A percentile compares a stretch with the other conserved stretches of the same genome.
These are phyloP conservation scores for Dryoscopus gambensis DNA, from an alignment of 2,113 vertebrate species.

Conservation along the genomic window DNA sequence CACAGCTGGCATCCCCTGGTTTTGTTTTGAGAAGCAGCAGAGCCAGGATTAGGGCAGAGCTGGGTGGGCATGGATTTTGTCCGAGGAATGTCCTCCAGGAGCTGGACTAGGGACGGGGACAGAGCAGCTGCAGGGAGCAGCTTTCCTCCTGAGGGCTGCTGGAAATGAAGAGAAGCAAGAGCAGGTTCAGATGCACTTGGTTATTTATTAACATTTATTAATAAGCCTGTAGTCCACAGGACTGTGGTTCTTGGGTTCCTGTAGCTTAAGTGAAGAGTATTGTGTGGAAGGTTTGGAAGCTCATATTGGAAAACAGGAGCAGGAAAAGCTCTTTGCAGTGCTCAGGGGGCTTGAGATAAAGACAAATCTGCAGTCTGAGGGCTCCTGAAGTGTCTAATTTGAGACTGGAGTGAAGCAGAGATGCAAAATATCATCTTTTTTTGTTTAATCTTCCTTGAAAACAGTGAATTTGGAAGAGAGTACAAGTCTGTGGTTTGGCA, in stretches of 20 bases:
- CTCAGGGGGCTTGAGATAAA: neutral
- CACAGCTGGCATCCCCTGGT: neutral
- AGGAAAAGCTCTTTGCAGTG: neutral
- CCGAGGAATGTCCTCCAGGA: neutral
- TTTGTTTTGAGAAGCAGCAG: neutral
- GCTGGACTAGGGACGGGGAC: neutral
- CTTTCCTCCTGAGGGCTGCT: neutral
- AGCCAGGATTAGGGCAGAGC: neutral
- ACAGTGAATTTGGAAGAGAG: neutral
- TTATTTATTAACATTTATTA: neutral
- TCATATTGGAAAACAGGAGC: neutral
- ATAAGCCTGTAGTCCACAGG: neutral
- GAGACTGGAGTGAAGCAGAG: neutral
- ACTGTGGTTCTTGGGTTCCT: accelerated
- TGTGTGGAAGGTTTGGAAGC: neutral
- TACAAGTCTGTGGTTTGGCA: neutral
- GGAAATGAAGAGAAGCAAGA: neutral
- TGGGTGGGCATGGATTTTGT: neutral
- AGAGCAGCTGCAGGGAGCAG: neutral
- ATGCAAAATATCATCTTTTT: neutral
- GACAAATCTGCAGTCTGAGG: neutral
- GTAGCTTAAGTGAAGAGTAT: neutral
- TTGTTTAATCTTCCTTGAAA: neutral
- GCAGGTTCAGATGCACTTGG: neutral
- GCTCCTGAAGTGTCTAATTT: neutral